Conservation (phyloP, 2,888 invertebrate genomes). For the Athrips mouffetella region DNA sequence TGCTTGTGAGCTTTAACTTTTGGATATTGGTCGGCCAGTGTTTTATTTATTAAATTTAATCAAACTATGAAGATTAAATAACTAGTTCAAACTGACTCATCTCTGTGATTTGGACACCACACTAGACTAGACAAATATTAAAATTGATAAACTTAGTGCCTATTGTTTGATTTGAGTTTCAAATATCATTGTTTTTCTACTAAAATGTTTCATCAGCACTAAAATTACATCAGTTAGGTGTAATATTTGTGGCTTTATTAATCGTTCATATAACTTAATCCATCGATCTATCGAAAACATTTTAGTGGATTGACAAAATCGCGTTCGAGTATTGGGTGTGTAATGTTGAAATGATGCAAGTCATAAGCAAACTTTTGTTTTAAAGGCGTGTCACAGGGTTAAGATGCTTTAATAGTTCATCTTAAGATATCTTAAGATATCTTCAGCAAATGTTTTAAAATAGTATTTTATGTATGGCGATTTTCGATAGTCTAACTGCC, state of each 20-base stretch:
- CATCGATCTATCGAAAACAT: constrained; percentile 29
- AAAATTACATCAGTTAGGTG: not conserved
- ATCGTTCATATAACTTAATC: not conserved
- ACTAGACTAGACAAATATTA: not conserved
- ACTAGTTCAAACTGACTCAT: not conserved
- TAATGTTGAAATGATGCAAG: not conserved
- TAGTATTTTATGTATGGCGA: too few species aligned
- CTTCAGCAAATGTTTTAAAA: too few species aligned
- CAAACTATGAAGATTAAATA: too few species aligned
- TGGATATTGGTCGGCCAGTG: too few species aligned
- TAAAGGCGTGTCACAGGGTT: too few species aligned
- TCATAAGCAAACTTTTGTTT: not conserved
- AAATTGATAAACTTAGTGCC: constrained; percentile 33
- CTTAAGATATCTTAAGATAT: too few species aligned
- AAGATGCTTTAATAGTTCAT: too few species aligned
- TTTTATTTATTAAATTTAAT: too few species aligned
- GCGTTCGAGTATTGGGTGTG: constrained; percentile 18
- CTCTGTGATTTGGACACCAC: not conserved
- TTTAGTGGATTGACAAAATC: constrained; percentile 41
- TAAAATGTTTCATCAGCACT: constrained; percentile 43
- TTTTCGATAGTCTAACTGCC: too few species aligned
- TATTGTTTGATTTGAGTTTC: constrained; percentile 60
- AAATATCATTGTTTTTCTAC: constrained; percentile 40
- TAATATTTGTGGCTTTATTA: constrained; percentile 8
- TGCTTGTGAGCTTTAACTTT: too few species aligned